Base-by-base conservation (phyloP, 1,140 invertebrate genomes). In the Euglossa dilemma region DNA sequence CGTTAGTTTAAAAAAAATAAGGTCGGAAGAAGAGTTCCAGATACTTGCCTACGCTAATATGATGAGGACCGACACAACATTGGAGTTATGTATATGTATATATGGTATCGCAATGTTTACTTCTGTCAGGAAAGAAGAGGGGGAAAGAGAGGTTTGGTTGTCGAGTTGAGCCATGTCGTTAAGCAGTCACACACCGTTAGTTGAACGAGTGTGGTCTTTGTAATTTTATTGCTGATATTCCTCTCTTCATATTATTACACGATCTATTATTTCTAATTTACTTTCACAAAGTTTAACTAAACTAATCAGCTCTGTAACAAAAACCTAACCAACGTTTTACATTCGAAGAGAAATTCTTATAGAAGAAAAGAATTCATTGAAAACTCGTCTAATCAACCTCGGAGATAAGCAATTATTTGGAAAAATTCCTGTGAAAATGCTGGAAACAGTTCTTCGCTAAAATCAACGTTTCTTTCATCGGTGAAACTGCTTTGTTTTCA, bases 91-190 rank as follows among this genome's bases (percentile, higher is more conserved):
- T 73, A 85, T 47, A 64, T 16, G 77, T 45, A 66, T 43, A 66
- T 11, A 36, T 23, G 63, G 54, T 87, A 79, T 87, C 82, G 57
- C 36, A 80, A 70, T 87, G 57, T 87, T 87, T 87, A 87, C 69
- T 87, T 16, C 28, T 25, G 18, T 20, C 20, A 56, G 1, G 36
- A 76, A 50, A 56, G 63, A 82, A 87, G 86, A 87, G 81, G 86
- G 85, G 86, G 85, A 71, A 61, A 57, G 23, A 69, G 56, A n/a
- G n/a, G 57, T 59, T 43, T 11, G 64, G 73, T 43, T 56, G 71
- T 45, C 67, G 25, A 57, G 73, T 69, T 59, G 59, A 82, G n/a
- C 43, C 16, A 20, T 50, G 59, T 76, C 45, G 63, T 76, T 52
- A 67, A 28, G 12, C 80, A 82, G 80, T 82, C 45, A 76, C 54